Evolutionary conservation across 1,140 invertebrate genomes (phyloP), one percentile per base, ranked within the genome.

Genomic region (Heliothis subflexa): DNA sequence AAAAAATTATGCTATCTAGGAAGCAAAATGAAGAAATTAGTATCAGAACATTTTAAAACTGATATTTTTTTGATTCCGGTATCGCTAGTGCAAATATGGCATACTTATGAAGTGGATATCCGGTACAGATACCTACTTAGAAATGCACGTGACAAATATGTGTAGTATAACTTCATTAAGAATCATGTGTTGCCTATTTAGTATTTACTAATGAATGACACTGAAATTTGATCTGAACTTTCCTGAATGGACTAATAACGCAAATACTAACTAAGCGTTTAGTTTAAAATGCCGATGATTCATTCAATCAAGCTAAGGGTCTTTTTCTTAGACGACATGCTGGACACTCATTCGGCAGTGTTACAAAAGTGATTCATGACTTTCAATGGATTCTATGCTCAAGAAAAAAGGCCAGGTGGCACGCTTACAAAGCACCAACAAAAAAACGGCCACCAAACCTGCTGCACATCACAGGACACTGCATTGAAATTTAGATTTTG

Each of bases 371-470:
- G 89, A 91, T 89, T 92, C 85, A 88, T 84, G 82, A 78, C 62
- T 80, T 88, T 90, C 80, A 89, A 89, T 90, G 86, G 84, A 86
- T 83, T 85, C 83, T 81, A 87, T 85, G 81, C 79, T 49, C 85
- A 88, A 81, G 86, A 91, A 92, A 93, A 93, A 91, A 90, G 86
- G 82, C 91, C 92, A 93, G 92, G 91, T 93, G 92, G 90, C 88
- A 86, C 88, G 85, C 83, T 88, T 84, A 89, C 84, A 86, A 87
- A 88, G 87, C 75, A 81, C 83, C 85, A 83, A 88, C 81, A 49
- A 86, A 91, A 91, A 90, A 85, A 84, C 85, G 79, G 78, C 68
- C 76, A 83, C 79, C 84, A 86, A 79, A 84, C 82, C 76, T 86
- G 83, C 81, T 70, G 78, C 57, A 83, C 28, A 76, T 78, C 73